Evolutionary conservation across 2,797 vertebrate genomes (phyloP).

Genomic region (Neopelma chrysocephalum): DNA sequence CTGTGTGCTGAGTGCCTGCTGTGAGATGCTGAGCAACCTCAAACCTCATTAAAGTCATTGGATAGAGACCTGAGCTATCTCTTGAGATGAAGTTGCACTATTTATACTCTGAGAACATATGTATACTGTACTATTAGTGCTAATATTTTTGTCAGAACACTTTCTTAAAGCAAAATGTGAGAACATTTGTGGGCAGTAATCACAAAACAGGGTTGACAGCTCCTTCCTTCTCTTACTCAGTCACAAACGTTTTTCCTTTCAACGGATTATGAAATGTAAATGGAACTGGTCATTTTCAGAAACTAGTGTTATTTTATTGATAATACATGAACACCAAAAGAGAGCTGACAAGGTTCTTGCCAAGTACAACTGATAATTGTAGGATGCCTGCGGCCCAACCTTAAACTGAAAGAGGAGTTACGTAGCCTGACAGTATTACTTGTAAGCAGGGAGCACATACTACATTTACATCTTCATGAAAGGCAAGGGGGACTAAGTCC

Average conservation of each 20-base stretch:
- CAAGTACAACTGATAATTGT: not conserved
- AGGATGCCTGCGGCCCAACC: not conserved
- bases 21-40: not conserved
- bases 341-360: not conserved
- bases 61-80: slow-evolving; percentile 21
- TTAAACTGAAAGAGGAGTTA: not conserved
- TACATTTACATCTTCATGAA: not conserved
- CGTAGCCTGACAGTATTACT: not conserved
- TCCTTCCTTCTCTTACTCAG: slow-evolving; percentile 61
- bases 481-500: not conserved
- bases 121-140: slow-evolving; percentile 76
- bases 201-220: slow-evolving; percentile 74
- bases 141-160: slow-evolving; percentile 78
- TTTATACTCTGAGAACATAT: slow-evolving; percentile 76
- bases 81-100: slow-evolving; percentile 64
- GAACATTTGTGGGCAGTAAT: slow-evolving; percentile 77
- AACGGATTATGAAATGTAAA: slow-evolving; percentile 62
- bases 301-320: not conserved
- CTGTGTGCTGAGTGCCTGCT: not conserved
- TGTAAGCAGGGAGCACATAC: fast-evolving
- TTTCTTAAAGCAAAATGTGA: slow-evolving; percentile 76
- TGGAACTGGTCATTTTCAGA: slow-evolving; percentile 69
- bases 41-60: not conserved
- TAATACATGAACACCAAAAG: not conserved
- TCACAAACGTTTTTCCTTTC: slow-evolving; percentile 66